These are phyloP conservation scores for Drosophila infuscata DNA, from an alignment of 2,888 invertebrate species.

Conservation along the genomic window DNA sequence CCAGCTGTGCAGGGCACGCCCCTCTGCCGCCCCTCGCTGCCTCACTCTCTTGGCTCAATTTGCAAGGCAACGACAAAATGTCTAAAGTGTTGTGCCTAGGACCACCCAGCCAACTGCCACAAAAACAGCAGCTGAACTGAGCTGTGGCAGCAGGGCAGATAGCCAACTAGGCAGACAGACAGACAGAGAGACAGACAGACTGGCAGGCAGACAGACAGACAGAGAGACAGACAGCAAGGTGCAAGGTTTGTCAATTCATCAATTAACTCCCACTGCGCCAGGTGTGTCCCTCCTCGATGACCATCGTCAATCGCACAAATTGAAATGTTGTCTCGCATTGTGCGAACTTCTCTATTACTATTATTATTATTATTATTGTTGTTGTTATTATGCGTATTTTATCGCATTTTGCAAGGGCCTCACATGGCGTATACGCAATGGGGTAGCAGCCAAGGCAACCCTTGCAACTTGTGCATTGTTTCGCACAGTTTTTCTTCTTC, in stretches of 20 bases:
- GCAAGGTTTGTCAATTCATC: slow-evolving; percentile 41
- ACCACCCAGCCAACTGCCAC: slow-evolving; percentile 64
- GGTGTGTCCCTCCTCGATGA: slow-evolving; percentile 38
- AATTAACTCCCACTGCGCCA: slow-evolving; percentile 75
- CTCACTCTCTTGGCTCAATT: slow-evolving; percentile 54
- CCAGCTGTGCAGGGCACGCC: slow-evolving; percentile 53
- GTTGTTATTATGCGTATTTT: not conserved
- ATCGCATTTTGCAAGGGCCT: slow-evolving; percentile 5
- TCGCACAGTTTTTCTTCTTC: not conserved
- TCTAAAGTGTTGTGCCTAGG: slow-evolving; percentile 66
- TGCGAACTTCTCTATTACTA: not conserved
- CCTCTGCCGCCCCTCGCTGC: slow-evolving; percentile 60
- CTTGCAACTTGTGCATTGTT: not conserved
- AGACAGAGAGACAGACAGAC: not conserved
- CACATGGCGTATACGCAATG: slow-evolving; percentile 67
- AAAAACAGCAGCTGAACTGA: slow-evolving; percentile 4
- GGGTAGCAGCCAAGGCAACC: not conserved
- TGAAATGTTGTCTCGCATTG: slow-evolving; percentile 37
- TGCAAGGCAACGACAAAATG: slow-evolving; percentile 74
- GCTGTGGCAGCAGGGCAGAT: not conserved
- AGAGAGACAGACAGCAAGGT: slow-evolving; percentile 25
- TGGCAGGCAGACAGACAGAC: not conserved
- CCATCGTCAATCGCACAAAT: slow-evolving; percentile 60
- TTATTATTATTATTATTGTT: no score
- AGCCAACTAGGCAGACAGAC: not conserved